phyloP scores from a whole-genome alignment of 1,140 invertebrate genomes.

The Drosophila obscura region DNA sequence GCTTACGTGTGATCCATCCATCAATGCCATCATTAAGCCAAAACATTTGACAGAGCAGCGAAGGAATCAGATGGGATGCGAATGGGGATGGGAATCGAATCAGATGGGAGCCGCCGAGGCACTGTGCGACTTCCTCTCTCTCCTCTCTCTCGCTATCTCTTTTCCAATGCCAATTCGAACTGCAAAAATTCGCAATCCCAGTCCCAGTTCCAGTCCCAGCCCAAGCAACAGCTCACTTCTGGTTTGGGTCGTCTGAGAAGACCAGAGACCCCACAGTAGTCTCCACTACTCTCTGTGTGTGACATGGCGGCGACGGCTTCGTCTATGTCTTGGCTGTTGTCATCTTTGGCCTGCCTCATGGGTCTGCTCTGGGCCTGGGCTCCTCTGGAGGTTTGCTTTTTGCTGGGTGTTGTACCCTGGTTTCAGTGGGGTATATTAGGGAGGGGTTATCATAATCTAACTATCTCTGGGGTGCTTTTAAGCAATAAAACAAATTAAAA shows the following conservation, averaged over 20 bases:
- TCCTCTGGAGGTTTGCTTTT: conserved; percentile 42
- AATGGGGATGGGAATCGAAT: conserved; percentile 14
- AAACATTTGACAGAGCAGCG: conserved; percentile 75
- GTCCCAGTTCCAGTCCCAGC: conserved; percentile 34
- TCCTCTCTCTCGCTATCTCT: conserved; percentile 7
- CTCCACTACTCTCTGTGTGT: conserved; percentile 27
- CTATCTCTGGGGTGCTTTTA: neutral
- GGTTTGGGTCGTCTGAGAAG: conserved; percentile 12
- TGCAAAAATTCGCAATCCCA: conserved; percentile 11
- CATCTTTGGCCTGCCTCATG: conserved; percentile 23
- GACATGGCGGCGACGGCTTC: conserved; percentile 43
- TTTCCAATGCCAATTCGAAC: conserved; percentile 22
- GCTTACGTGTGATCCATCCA: conserved; percentile 82
- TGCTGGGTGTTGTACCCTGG: conserved; percentile 20
- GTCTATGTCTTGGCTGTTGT: conserved; percentile 21
- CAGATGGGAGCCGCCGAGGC: conserved; percentile 27
- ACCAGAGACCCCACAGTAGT: conserved; percentile 61
- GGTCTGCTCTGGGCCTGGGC: conserved; percentile 18
- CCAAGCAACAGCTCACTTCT: conserved; percentile 52
- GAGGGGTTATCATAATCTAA: neutral
- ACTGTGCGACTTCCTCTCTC: neutral
- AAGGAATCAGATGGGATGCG: conserved; percentile 41
- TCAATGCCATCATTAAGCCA: conserved; percentile 81
- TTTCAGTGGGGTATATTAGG: neutral
- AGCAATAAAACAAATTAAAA: no score